A percentile compares a stretch with the other conserved stretches of the same genome.
These are phyloP conservation scores for Iguana delicatissima DNA, from an alignment of 2,797 vertebrate species.

Conservation along the genomic window DNA sequence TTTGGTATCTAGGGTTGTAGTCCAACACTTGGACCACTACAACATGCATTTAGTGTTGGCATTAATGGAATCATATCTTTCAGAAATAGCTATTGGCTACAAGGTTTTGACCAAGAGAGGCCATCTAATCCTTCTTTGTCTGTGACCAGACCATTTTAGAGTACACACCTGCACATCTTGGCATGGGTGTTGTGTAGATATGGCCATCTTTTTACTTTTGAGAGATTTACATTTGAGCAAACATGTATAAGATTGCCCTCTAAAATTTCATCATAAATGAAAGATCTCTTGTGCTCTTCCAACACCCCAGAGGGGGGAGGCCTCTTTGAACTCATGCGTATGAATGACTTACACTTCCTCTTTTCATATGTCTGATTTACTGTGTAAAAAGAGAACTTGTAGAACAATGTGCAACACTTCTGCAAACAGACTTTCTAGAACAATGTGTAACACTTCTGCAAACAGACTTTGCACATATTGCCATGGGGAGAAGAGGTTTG, in stretches of 20 bases:
- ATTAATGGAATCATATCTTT: too few relatives aligned
- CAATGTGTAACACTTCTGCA: neutral
- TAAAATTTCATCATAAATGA: neutral
- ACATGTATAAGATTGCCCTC: neutral
- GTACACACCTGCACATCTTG: neutral
- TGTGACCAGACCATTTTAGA: too few relatives aligned
- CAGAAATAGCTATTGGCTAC: too few relatives aligned
- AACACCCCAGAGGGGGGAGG: neutral
- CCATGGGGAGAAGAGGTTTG: neutral
- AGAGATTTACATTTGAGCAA: neutral
- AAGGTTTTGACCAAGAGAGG: too few relatives aligned
- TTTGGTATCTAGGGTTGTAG: too few relatives aligned
- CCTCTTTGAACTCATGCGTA: neutral
- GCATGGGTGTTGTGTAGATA: too few relatives aligned
- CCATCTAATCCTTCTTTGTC: too few relatives aligned
- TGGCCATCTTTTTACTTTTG: too few relatives aligned
- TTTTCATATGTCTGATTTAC: constrained; percentile 2
- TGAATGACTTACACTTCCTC: neutral
- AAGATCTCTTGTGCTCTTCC: too few relatives aligned
- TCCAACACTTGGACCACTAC: too few relatives aligned
- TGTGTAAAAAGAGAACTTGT: constrained; percentile 1
- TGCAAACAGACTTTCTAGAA: neutral
- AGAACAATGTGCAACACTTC: neutral
- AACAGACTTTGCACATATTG: neutral
- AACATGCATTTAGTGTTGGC: too few relatives aligned